Evolutionary conservation across 2,113 vertebrate species (phyloP).

Genomic region (Apeltes quadracus): DNA sequence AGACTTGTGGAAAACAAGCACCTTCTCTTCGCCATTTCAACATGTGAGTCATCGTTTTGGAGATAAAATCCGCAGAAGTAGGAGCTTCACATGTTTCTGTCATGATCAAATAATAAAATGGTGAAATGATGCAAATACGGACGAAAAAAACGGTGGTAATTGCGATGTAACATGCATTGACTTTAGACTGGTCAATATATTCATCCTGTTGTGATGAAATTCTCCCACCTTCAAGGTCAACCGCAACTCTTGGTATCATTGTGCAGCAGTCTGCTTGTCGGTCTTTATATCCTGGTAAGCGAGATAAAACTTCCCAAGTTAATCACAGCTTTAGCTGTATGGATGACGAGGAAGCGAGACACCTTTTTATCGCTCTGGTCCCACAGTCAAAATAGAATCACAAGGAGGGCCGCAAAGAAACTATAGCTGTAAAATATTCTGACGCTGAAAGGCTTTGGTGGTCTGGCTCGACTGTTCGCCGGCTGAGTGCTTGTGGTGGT

Average conservation of each 20-base stretch:
- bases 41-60: neutral
- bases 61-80: slow-evolving; percentile 2
- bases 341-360: slow-evolving; percentile 34
- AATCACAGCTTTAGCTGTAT: slow-evolving; percentile 24
- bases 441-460: neutral
- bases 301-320: slow-evolving; percentile 54
- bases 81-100: slow-evolving; percentile 16
- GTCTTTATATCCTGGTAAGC: slow-evolving; percentile 37
- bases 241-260: slow-evolving; percentile 27
- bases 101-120: neutral
- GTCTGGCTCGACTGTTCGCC: neutral
- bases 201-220: slow-evolving; percentile 15
- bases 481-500: neutral
- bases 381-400: slow-evolving; percentile 18
- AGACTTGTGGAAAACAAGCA: slow-evolving; percentile 11
- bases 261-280: slow-evolving; percentile 15
- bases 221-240: slow-evolving; percentile 47
- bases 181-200: slow-evolving; percentile 2
- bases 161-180: neutral
- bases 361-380: slow-evolving; percentile 23
- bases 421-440: neutral
- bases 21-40: slow-evolving; percentile 23
- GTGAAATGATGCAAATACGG: slow-evolving; percentile 8
- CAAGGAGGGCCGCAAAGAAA: slow-evolving; percentile 7
- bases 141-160: slow-evolving; percentile 1